A percentile compares a stretch with the other conserved stretches of the same genome.
phyloP scores from a whole-genome alignment of 2,888 invertebrate species.

The Dryadula phaetusa region DNA sequence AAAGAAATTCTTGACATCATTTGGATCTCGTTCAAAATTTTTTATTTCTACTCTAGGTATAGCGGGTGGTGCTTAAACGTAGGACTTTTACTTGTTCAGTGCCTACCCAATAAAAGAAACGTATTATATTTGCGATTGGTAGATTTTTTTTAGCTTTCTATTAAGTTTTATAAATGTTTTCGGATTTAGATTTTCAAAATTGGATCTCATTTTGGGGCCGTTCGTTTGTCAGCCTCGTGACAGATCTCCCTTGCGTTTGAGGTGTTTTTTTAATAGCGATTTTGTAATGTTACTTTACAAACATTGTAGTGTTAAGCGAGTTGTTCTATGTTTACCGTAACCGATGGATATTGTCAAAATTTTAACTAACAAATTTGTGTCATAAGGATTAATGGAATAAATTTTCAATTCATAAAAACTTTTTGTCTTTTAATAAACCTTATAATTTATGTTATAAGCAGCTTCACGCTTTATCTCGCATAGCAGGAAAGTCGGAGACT shows the following conservation, averaged over 20 bases:
- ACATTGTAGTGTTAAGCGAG: conserved; percentile 61
- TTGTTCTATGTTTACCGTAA: conserved; percentile 57
- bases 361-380: conserved; percentile 69
- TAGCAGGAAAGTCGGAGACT: not conserved
- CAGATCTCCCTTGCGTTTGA: conserved; percentile 73
- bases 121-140: conserved; percentile 72
- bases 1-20: conserved; percentile 56
- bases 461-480: not conserved
- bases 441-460: too few relatives aligned
- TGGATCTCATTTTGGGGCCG: conserved; percentile 77
- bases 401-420: conserved; percentile 60
- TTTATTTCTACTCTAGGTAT: conserved; percentile 59
- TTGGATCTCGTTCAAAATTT: conserved; percentile 77
- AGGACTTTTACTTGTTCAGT: conserved; percentile 57
- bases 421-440: not conserved
- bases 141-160: conserved; percentile 58
- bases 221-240: conserved; percentile 62
- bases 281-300: conserved; percentile 59
- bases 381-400: conserved; percentile 67
- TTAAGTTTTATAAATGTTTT: conserved; percentile 68
- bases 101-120: conserved; percentile 66
- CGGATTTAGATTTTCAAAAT: conserved; percentile 70
- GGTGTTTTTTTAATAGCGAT: conserved; percentile 61
- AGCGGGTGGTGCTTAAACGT: conserved; percentile 79
- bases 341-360: conserved; percentile 59